These are phyloP conservation scores for Heliconius himera DNA, from an alignment of 1,140 invertebrate genomes.

Conservation along the genomic window DNA sequence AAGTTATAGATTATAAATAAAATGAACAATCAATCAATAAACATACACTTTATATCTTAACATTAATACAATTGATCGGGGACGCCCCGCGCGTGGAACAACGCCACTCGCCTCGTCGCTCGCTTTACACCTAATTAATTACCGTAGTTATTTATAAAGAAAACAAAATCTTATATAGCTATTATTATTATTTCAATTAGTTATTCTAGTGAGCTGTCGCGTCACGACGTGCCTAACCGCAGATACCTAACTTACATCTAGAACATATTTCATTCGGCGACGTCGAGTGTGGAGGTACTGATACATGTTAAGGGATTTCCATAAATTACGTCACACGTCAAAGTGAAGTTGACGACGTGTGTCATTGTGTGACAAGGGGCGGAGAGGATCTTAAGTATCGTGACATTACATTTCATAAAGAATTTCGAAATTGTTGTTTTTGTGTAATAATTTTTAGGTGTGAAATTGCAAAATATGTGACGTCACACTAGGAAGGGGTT, in stretches of 20 bases:
- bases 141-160: conserved; percentile 13
- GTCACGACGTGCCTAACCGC: conserved; percentile 48
- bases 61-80: conserved; percentile 72
- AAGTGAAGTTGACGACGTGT: no score
- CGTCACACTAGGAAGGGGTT: no score
- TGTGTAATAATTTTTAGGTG: no score
- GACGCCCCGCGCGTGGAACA: conserved; percentile 39
- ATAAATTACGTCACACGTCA: conserved; percentile 20
- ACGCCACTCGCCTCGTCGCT: conserved; percentile 46
- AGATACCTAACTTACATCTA: conserved; percentile 56
- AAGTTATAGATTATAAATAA: conserved; percentile 78
- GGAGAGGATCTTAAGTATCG: no score
- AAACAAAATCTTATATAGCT: conserved; percentile 10
- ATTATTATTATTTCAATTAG: conserved; percentile 40
- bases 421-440: no score
- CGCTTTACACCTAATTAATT: conserved; percentile 41
- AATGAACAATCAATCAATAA: conserved; percentile 76
- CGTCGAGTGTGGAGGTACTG: conserved; percentile 41
- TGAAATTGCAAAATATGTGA: no score
- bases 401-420: no score
- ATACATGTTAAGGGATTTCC: no score
- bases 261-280: conserved; percentile 47
- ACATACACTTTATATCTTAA: conserved; percentile 81
- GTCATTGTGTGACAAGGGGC: no score
- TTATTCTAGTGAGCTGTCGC: conserved; percentile 59